phyloP scores from a whole-genome alignment of 2,797 vertebrate species.

The Hydrolagus colliei region DNA sequence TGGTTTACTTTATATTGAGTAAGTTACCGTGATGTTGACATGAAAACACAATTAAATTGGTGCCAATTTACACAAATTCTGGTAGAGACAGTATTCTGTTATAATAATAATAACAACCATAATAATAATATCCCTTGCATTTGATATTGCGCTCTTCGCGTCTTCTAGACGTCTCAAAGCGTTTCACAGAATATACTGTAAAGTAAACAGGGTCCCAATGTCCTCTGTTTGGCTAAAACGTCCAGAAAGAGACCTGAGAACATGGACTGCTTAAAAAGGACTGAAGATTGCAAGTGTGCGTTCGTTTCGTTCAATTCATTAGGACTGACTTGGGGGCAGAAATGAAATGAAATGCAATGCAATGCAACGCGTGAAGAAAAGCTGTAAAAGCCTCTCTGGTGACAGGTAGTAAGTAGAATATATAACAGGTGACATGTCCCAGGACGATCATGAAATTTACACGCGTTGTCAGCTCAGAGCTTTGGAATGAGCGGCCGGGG shows the following conservation, averaged over 20 bases:
- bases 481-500: conserved; percentile 36
- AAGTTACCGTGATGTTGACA: too few relatives aligned
- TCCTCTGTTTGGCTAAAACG: neutral
- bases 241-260: neutral
- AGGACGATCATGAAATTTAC: conserved; percentile 48
- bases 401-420: conserved; percentile 39
- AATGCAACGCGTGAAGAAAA: conserved; percentile 34
- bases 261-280: conserved; percentile 23
- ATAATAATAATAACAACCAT: too few relatives aligned
- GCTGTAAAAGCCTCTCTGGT: conserved; percentile 36
- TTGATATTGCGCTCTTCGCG: too few relatives aligned
- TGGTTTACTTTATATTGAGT: too few relatives aligned
- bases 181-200: too few relatives aligned
- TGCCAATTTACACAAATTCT: too few relatives aligned
- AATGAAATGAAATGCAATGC: conserved; percentile 27
- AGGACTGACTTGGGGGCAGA: conserved; percentile 35
- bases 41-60: too few relatives aligned
- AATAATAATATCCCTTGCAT: too few relatives aligned
- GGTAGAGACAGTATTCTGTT: too few relatives aligned
- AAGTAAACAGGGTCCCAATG: too few relatives aligned
- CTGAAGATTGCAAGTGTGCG: conserved; percentile 36
- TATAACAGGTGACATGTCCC: conserved; percentile 57
- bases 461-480: conserved; percentile 44
- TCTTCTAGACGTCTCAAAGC: too few relatives aligned
- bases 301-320: conserved; percentile 24